These are phyloP conservation scores for Agrotis puta DNA, from an alignment of 2,888 invertebrate genomes.

Conservation along the genomic window DNA sequence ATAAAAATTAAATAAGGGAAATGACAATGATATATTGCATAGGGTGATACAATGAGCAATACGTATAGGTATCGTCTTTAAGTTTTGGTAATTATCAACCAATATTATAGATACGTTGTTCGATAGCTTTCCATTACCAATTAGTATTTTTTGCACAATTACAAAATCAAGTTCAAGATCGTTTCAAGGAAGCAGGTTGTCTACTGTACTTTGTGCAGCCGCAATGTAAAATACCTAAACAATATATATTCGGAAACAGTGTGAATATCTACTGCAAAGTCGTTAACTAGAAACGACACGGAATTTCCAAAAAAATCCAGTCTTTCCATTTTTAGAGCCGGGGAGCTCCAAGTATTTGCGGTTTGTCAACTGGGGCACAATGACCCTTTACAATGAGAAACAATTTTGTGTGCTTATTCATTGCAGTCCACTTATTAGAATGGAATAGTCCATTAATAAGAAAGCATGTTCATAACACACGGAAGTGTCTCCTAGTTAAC, in stretches of 20 bases:
- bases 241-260: conserved; percentile 20
- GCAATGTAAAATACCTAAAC: background rate
- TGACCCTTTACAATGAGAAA: conserved; percentile 21
- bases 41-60: no score
- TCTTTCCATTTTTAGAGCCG: conserved; percentile 26
- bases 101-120: background rate
- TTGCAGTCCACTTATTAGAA: conserved; percentile 23
- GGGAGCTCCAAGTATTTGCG: conserved; percentile 30
- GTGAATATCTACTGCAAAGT: conserved; percentile 3
- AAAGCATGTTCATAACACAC: conserved; percentile 37
- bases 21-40: no score
- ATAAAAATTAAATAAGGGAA: no score
- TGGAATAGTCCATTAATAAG: conserved; percentile 37
- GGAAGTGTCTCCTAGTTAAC: conserved; percentile 59
- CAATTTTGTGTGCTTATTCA: conserved; percentile 24
- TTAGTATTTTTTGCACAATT: background rate
- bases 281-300: background rate
- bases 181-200: conserved; percentile 1
- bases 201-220: background rate
- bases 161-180: conserved; percentile 4
- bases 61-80: background rate
- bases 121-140: background rate
- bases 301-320: conserved; percentile 30
- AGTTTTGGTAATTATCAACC: background rate
- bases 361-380: conserved; percentile 26